Evolutionary conservation across 2,797 vertebrate genomes (phyloP).

Genomic region (Rhinogobio ventralis): DNA sequence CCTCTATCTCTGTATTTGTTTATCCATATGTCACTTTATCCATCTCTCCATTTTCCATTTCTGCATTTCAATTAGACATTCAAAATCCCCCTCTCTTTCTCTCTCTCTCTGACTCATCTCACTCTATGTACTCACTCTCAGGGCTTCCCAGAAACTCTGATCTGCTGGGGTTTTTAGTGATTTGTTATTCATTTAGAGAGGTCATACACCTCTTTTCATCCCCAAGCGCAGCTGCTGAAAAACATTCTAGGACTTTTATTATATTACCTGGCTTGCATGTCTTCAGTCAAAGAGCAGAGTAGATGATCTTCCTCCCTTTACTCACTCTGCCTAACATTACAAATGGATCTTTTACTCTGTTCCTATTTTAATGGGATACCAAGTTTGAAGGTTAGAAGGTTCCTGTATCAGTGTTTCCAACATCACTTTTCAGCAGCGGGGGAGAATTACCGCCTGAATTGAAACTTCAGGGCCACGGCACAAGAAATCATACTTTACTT

Average conservation of each 20-base stretch:
- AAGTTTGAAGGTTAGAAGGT: background rate
- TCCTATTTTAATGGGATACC: background rate
- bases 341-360: background rate
- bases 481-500: background rate
- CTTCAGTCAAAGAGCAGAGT: conserved; percentile 10
- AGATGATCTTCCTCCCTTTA: background rate
- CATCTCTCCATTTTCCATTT: background rate
- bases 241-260: background rate
- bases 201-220: conserved; percentile 9
- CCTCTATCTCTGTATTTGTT: conserved; percentile 38
- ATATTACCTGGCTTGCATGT: background rate
- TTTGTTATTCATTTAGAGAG: conserved; percentile 17
- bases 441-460: background rate
- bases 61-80: background rate
- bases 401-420: background rate
- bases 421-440: background rate
- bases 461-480: background rate
- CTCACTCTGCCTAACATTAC: background rate
- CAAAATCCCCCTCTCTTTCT: background rate
- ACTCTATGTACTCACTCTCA: background rate
- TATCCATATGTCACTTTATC: conserved; percentile 3
- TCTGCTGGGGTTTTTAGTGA: background rate
- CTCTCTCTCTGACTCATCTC: background rate
- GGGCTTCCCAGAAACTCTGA: background rate
- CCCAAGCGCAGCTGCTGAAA: background rate